Percentiles rank a stretch among this genome's conserved stretches.
phyloP scores from a whole-genome alignment of 2,888 invertebrate species.

The Thereva unica region DNA sequence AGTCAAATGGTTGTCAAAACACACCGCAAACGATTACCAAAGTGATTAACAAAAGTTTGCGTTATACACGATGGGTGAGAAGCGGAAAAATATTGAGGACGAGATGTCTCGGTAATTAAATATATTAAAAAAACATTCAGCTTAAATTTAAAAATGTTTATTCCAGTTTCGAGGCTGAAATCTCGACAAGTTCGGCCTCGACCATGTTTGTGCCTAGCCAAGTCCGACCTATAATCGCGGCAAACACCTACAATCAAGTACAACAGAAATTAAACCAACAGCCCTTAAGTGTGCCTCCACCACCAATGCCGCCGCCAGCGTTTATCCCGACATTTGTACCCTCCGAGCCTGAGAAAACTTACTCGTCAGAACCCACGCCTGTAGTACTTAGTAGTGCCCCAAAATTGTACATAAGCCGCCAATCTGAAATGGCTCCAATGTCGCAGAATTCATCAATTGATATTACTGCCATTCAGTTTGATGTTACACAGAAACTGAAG shows the following conservation, averaged over 20 bases:
- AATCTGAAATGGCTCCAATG: constrained; percentile 55
- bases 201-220: constrained; percentile 60
- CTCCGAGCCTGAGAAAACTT: constrained; percentile 58
- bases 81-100: constrained; percentile 76
- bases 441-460: constrained; percentile 56
- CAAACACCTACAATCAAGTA: constrained; percentile 72
- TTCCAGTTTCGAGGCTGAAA: constrained; percentile 86
- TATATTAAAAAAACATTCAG: background rate
- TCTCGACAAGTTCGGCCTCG: constrained; percentile 63
- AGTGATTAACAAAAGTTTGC: too few relatives aligned
- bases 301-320: constrained; percentile 53
- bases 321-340: constrained; percentile 58
- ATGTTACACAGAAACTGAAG: constrained; percentile 64
- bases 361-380: constrained; percentile 59
- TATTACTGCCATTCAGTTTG: constrained; percentile 62
- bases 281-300: constrained; percentile 45
- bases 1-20: too few relatives aligned
- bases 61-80: constrained; percentile 51
- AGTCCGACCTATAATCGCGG: constrained; percentile 70
- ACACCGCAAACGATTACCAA: too few relatives aligned
- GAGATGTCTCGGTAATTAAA: constrained; percentile 79
- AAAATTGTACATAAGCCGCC: constrained; percentile 66
- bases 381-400: constrained; percentile 73
- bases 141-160: background rate
- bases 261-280: constrained; percentile 69